Conservation (phyloP, 2,113 vertebrate species). For the Turnix velox region DNA sequence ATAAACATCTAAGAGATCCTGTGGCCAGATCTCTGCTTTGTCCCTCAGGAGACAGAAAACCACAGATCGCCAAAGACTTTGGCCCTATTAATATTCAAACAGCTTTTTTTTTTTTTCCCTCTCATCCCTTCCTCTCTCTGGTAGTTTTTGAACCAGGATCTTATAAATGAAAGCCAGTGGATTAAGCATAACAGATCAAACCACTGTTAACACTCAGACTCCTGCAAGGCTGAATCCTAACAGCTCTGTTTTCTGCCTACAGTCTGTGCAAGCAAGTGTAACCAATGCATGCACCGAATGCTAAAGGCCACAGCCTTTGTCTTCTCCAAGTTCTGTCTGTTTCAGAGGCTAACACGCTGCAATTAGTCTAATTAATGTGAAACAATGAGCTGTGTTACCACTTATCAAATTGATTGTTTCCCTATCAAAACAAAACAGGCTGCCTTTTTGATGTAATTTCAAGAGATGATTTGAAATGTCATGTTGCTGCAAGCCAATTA, state of each 20-base stretch:
- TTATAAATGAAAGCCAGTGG: constrained; percentile 54
- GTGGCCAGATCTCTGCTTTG: not conserved
- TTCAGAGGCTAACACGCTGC: constrained; percentile 85
- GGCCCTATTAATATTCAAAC: not conserved
- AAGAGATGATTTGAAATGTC: constrained; percentile 93
- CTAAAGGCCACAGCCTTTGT: constrained; percentile 82
- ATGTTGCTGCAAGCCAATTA: constrained; percentile 92
- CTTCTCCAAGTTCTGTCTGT: constrained; percentile 79
- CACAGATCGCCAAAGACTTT: not conserved
- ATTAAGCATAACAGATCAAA: constrained; percentile 64
- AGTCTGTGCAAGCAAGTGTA: constrained; percentile 72
- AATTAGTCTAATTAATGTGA: constrained; percentile 95
- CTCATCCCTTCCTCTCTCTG: not conserved
- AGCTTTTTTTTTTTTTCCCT: not conserved
- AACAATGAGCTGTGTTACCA: constrained; percentile 92
- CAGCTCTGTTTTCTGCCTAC: constrained; percentile 70
- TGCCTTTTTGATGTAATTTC: constrained; percentile 90
- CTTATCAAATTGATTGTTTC: constrained; percentile 96
- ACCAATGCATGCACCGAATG: constrained; percentile 69
- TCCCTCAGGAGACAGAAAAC: not conserved
- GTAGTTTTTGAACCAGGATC: constrained; percentile 7
- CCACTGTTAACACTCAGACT: constrained; percentile 64
- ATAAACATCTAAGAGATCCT: not conserved
- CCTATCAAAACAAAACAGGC: constrained; percentile 88
- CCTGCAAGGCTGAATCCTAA: constrained; percentile 68